Evolutionary conservation across 2,888 invertebrate species (phyloP).

Genomic region (Pandemis corylana): DNA sequence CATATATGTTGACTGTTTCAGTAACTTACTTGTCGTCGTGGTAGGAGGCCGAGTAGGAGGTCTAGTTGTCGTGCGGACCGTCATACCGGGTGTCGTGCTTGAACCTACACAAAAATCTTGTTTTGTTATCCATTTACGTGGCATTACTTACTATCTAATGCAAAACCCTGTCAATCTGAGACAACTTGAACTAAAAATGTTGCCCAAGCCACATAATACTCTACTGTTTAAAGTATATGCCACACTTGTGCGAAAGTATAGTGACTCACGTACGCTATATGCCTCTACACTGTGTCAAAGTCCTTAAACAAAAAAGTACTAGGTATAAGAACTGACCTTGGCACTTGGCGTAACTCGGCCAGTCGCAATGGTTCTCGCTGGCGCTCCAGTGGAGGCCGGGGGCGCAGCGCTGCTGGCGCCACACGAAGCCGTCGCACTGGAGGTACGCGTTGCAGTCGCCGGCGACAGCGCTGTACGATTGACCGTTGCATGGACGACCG

Average conservation of each 20-base stretch:
- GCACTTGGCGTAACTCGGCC: conserved; percentile 91
- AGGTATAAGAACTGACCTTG: conserved; percentile 57
- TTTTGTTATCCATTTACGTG: background rate
- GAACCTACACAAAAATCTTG: background rate
- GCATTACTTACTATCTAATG: too few relatives aligned
- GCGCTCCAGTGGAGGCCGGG: conserved; percentile 94
- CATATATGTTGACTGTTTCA: too few relatives aligned
- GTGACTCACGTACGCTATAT: too few relatives aligned
- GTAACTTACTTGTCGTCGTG: conserved; percentile 11
- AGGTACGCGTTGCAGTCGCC: conserved; percentile 90
- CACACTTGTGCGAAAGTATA: too few relatives aligned
- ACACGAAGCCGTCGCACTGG: conserved; percentile 89
- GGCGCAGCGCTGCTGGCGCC: conserved; percentile 89
- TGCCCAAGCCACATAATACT: too few relatives aligned
- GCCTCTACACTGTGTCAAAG: too few relatives aligned
- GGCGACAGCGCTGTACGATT: conserved; percentile 84
- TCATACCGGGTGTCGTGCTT: conserved; percentile 4
- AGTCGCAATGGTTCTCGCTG: conserved; percentile 89
- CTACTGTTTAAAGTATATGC: too few relatives aligned
- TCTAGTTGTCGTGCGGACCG: conserved; percentile 7
- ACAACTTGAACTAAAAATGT: too few relatives aligned
- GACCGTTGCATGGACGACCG: conserved; percentile 62
- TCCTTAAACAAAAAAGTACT: background rate
- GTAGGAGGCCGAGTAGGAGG: conserved; percentile 9
- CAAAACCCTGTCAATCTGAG: too few relatives aligned